Conservation (phyloP, 2,888 invertebrate species). For the Sinelater perroti region DNA sequence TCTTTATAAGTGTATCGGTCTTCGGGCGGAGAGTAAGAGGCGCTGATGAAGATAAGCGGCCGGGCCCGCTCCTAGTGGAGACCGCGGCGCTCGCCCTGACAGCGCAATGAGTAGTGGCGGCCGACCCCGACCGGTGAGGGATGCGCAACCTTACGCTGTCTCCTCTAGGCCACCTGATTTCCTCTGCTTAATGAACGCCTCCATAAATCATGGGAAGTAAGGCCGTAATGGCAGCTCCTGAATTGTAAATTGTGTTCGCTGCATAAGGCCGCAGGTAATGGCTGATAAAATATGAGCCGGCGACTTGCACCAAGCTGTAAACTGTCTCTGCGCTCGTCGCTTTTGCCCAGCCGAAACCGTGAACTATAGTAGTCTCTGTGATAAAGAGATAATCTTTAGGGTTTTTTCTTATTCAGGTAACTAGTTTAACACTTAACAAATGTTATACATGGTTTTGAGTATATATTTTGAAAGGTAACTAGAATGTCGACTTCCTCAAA, state of each 20-base stretch:
- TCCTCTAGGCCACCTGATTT: constrained; percentile 28
- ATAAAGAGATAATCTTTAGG: too few species aligned
- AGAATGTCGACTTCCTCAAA: too few species aligned
- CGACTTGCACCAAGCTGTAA: too few species aligned
- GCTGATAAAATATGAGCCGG: constrained; percentile 3
- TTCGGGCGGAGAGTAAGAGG: constrained; percentile 25
- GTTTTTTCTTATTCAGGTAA: too few species aligned
- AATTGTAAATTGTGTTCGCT: constrained; percentile 18
- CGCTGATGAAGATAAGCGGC: constrained; percentile 22
- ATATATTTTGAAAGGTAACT: too few species aligned
- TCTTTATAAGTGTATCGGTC: constrained; percentile 30
- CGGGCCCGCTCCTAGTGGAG: constrained; percentile 15
- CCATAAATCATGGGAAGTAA: constrained; percentile 25
- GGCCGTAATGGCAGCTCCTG: constrained; percentile 20
- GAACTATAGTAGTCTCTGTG: too few species aligned
- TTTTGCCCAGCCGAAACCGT: too few species aligned
- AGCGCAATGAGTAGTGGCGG: constrained; percentile 7
- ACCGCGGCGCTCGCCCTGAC: constrained; percentile 14
- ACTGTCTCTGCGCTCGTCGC: too few species aligned
- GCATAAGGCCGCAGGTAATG: background rate
- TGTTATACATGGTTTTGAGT: too few species aligned
- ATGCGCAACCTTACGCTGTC: constrained; percentile 14
- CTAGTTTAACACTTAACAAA: too few species aligned
- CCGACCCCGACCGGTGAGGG: constrained; percentile 6
- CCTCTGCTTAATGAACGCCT: constrained; percentile 19